Evolutionary conservation across 2,113 vertebrate species (phyloP).

Genomic region (Melospiza georgiana): DNA sequence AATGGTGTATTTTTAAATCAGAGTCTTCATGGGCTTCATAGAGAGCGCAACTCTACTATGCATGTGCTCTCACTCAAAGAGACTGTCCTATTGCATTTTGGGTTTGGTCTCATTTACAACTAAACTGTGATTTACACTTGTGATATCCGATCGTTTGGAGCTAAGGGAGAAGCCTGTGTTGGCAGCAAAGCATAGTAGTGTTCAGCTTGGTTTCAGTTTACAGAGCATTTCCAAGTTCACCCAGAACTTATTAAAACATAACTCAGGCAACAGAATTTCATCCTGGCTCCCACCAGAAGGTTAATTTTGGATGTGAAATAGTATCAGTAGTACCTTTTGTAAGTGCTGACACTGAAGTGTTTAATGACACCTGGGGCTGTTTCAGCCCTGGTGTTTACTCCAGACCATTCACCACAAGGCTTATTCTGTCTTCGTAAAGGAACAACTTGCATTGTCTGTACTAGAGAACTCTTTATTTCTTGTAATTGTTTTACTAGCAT

Average conservation of each 20-base stretch:
- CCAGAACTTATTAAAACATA: background rate
- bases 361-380: background rate
- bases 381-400: background rate
- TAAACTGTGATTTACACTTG: background rate
- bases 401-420: background rate
- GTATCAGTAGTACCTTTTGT: background rate
- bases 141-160: background rate
- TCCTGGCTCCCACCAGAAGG: background rate
- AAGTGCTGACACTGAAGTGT: background rate
- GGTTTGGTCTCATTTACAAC: background rate
- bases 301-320: background rate
- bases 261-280: background rate
- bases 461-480: background rate
- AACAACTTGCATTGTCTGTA: background rate
- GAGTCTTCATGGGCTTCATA: background rate
- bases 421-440: background rate
- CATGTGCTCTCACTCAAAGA: background rate
- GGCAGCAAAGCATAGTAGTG: background rate
- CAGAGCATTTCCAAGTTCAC: background rate
- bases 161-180: background rate
- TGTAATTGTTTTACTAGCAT: background rate
- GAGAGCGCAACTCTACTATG: background rate
- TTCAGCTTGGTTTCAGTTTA: background rate
- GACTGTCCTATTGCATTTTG: background rate
- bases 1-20: background rate